Conservation (phyloP, 2,113 vertebrate genomes). For the Podarcis muralis region DNA sequence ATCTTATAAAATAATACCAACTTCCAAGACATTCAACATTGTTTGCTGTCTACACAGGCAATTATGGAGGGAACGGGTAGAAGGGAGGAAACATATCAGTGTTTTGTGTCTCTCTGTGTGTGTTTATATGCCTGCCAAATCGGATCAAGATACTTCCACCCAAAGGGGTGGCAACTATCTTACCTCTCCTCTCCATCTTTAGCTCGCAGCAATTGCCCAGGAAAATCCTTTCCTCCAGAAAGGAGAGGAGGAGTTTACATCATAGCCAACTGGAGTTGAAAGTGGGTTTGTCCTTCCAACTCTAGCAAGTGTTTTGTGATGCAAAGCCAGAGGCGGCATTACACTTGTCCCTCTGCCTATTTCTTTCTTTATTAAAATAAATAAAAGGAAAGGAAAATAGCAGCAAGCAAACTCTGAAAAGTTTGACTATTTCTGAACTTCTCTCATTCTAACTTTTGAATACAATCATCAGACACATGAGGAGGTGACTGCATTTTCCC, state of each 20-base stretch:
- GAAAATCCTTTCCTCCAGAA: too few species aligned
- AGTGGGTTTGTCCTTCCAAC: too few species aligned
- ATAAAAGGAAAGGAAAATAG: neutral
- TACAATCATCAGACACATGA: neutral
- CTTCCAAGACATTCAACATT: neutral
- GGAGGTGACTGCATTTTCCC: neutral
- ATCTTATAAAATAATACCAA: neutral
- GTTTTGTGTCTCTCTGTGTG: too few species aligned
- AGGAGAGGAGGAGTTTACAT: too few species aligned
- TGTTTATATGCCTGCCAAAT: neutral
- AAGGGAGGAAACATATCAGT: neutral
- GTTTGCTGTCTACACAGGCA: neutral
- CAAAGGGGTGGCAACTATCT: too few species aligned
- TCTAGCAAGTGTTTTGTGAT: too few species aligned
- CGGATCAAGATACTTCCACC: neutral
- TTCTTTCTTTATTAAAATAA: neutral
- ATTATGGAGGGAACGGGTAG: neutral
- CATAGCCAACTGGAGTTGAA: too few species aligned
- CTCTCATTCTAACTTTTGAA: neutral
- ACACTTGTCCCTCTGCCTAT: too few species aligned
- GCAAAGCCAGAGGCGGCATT: too few species aligned
- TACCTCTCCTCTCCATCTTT: too few species aligned
- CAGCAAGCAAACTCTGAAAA: neutral
- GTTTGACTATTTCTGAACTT: neutral
- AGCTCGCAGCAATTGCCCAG: too few species aligned